Conservation (phyloP, 2,888 invertebrate species). For the Corbicula japonica region DNA sequence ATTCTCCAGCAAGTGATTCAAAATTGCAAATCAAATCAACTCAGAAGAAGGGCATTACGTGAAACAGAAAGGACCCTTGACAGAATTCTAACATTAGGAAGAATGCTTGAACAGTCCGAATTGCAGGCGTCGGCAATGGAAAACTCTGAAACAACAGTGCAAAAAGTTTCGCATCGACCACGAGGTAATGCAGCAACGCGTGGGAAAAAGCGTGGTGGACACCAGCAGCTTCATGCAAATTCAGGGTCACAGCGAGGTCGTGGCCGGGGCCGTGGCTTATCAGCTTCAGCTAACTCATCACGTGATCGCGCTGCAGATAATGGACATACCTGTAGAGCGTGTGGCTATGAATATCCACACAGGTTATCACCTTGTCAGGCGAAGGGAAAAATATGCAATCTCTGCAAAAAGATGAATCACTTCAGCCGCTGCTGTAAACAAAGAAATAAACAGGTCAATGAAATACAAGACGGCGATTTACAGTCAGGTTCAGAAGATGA, state of each 20-base stretch:
- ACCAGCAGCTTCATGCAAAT: background rate
- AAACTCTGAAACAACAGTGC: background rate
- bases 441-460: background rate
- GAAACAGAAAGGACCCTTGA: conserved; percentile 30
- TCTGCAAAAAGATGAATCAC: background rate
- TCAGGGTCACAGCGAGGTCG: background rate
- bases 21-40: conserved; percentile 56
- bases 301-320: conserved; percentile 9
- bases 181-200: background rate
- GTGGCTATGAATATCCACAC: conserved; percentile 1
- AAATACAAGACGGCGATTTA: background rate
- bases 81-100: conserved; percentile 31
- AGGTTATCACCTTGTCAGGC: background rate
- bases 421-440: background rate
- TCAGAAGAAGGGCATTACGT: conserved; percentile 57
- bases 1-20: conserved; percentile 63
- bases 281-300: conserved; percentile 1
- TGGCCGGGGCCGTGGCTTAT: background rate
- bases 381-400: background rate
- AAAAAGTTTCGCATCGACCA: conserved; percentile 10
- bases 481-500: conserved; percentile 28
- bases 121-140: conserved; percentile 59
- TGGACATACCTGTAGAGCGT: conserved; percentile 5
- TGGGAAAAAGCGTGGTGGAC: conserved; percentile 25
- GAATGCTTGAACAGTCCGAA: conserved; percentile 54